A percentile compares a stretch with the other conserved stretches of the same genome.
phyloP scores from a whole-genome alignment of 2,888 invertebrate genomes.

The Dolomedes plantarius region DNA sequence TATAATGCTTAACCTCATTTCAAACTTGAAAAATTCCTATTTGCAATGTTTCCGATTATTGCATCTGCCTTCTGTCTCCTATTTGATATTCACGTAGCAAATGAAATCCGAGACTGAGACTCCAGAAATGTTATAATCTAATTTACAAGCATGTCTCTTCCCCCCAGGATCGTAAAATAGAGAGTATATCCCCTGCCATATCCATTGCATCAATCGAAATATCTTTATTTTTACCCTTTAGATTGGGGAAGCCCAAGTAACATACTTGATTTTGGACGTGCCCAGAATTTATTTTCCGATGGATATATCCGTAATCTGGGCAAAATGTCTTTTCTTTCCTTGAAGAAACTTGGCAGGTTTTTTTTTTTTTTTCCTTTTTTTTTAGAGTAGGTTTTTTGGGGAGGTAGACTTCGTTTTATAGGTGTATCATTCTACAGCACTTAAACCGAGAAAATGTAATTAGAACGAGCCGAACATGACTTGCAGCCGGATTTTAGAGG shows the following conservation, averaged over 20 bases:
- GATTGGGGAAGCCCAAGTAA: constrained; percentile 28
- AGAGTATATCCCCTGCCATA: constrained; percentile 24
- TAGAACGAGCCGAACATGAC: constrained; percentile 36
- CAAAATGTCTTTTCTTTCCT: constrained; percentile 53
- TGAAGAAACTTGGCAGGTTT: constrained; percentile 20
- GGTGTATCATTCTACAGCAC: constrained; percentile 1
- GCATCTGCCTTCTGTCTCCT: background rate
- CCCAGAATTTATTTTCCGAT: constrained; percentile 49
- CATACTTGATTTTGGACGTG: constrained; percentile 61
- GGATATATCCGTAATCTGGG: constrained; percentile 53
- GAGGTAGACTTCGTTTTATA: constrained; percentile 19
- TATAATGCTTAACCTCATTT: constrained; percentile 25
- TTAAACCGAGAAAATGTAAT: constrained; percentile 32
- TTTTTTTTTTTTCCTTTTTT: background rate
- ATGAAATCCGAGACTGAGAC: constrained; percentile 38
- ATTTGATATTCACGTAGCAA: constrained; percentile 55
- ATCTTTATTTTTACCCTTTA: constrained; percentile 52
- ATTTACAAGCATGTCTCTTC: constrained; percentile 43
- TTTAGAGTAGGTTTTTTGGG: constrained; percentile 15
- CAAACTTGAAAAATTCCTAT: background rate
- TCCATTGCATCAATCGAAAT: constrained; percentile 19
- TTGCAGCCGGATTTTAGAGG: background rate
- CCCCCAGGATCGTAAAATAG: constrained; percentile 39
- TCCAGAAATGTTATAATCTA: constrained; percentile 63
- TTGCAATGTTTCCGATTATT: background rate